Percentiles rank a stretch among this genome's conserved stretches.
phyloP scores from a whole-genome alignment of 1,140 invertebrate species.

The Micrasema longulum region DNA sequence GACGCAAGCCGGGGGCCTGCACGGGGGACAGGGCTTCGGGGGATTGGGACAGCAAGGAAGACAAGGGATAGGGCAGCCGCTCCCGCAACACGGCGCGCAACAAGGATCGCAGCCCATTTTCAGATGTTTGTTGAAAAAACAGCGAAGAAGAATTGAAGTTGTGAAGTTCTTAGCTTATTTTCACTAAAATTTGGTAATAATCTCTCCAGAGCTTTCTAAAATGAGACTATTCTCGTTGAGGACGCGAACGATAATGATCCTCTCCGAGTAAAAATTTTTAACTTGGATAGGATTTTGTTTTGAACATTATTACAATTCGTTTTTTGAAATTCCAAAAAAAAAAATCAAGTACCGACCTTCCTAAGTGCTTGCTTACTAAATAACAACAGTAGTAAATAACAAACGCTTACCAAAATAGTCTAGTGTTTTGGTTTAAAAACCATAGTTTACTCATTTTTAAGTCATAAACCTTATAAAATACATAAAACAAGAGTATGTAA shows the following conservation, averaged over 20 bases:
- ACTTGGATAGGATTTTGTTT: neutral
- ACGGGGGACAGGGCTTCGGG: slow-evolving; percentile 12
- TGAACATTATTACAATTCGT: no score
- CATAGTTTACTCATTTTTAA: no score
- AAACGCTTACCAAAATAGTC: no score
- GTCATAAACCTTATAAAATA: no score
- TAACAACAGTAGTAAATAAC: no score
- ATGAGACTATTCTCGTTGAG: neutral
- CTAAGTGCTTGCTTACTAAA: no score
- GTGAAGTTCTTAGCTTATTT: neutral
- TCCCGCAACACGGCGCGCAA: slow-evolving; percentile 8
- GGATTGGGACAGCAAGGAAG: slow-evolving; percentile 18
- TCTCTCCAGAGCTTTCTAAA: neutral
- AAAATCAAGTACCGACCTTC: no score
- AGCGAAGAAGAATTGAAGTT: neutral
- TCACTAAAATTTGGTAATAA: slow-evolving; percentile 6
- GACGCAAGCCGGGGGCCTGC: slow-evolving; percentile 23
- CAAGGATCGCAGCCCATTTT: slow-evolving; percentile 31
- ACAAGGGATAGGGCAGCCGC: neutral
- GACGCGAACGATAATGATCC: neutral
- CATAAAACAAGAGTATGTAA: no score
- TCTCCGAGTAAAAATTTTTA: neutral
- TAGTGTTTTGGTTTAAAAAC: no score
- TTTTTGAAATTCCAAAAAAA: no score
- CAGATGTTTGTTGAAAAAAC: neutral